These are phyloP conservation scores for Fabriciana adippe DNA, from an alignment of 2,888 invertebrate genomes.

Conservation along the genomic window DNA sequence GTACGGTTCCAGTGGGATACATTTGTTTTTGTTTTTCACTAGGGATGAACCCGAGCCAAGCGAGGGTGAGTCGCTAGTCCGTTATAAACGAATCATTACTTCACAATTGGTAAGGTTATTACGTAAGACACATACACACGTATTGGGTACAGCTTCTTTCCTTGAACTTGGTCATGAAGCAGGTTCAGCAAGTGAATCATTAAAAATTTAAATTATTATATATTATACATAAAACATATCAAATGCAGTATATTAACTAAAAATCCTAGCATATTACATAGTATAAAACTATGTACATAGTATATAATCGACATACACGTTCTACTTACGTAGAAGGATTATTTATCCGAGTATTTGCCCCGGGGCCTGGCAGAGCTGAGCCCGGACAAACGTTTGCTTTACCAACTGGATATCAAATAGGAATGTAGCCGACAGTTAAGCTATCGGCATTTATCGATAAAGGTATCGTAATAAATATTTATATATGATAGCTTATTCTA, in stretches of 20 bases:
- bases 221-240: background rate
- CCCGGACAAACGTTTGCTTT: constrained; percentile 76
- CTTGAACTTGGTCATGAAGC: no score
- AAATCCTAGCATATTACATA: background rate
- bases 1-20: no score
- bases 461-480: background rate
- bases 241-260: constrained; percentile 4
- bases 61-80: no score
- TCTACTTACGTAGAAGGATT: constrained; percentile 44
- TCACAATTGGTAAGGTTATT: no score
- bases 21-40: no score
- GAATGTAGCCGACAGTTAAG: constrained; percentile 41
- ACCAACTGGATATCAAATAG: constrained; percentile 73
- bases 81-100: no score
- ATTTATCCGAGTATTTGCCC: constrained; percentile 65
- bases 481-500: no score
- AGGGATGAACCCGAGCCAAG: no score
- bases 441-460: constrained; percentile 42
- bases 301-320: constrained; percentile 16
- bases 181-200: no score
- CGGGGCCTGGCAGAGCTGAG: constrained; percentile 50
- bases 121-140: no score
- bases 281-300: background rate
- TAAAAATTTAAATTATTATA: background rate
- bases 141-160: no score